phyloP scores from a whole-genome alignment of 2,797 vertebrate species.

The Gallinago stenura region DNA sequence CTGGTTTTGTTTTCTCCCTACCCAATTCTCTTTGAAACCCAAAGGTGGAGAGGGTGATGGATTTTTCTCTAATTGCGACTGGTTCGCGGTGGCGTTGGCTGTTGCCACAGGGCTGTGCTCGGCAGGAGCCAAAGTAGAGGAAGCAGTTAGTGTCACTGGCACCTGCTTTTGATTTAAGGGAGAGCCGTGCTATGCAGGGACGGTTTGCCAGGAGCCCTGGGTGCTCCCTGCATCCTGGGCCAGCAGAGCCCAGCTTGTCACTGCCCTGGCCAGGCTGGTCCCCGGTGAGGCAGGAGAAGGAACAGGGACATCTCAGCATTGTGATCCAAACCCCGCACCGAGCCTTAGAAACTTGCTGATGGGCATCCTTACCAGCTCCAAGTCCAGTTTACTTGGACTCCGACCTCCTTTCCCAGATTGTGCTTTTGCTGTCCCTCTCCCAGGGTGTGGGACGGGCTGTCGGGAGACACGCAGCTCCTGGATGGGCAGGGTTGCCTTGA shows the following conservation, averaged over 20 bases:
- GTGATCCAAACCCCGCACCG: background rate
- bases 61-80: background rate
- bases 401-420: background rate
- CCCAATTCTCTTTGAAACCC: background rate
- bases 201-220: background rate
- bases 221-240: rapidly evolving
- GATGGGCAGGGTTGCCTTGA: background rate
- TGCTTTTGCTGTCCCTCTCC: background rate
- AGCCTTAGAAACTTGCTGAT: background rate
- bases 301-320: background rate
- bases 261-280: background rate
- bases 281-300: background rate
- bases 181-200: background rate
- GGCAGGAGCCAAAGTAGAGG: background rate
- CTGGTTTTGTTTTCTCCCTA: background rate
- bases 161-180: constrained; percentile 69
- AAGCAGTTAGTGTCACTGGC: constrained; percentile 46
- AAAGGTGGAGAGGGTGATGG: background rate
- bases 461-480: rapidly evolving
- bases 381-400: background rate
- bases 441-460: rapidly evolving
- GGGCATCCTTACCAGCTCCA: background rate
- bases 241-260: background rate
- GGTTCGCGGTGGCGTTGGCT: rapidly evolving
- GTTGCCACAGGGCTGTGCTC: background rate